Conservation (phyloP, 2,888 invertebrate genomes). For the Amblyjoppa proteus region DNA sequence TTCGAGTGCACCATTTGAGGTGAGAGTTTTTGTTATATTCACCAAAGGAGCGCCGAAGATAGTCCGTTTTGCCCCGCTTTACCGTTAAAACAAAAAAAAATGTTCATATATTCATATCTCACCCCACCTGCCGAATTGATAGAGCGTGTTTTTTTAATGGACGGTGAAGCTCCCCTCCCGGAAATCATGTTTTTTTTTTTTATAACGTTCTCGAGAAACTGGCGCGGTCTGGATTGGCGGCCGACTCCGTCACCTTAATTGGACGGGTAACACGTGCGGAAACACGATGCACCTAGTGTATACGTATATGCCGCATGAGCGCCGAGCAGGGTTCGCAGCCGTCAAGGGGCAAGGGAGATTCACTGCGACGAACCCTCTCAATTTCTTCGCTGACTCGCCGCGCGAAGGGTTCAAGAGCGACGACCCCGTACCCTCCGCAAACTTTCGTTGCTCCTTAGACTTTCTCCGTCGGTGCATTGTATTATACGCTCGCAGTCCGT, state of each 20-base stretch:
- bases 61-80: too few species aligned
- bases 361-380: constrained; percentile 52
- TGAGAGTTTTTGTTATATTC: too few species aligned
- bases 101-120: neutral
- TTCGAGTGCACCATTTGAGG: too few species aligned
- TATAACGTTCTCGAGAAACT: constrained; percentile 30
- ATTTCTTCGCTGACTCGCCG: constrained; percentile 53
- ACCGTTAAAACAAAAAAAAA: too few species aligned
- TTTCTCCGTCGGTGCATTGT: constrained; percentile 20
- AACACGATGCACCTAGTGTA: constrained; percentile 40
- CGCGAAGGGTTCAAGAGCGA: constrained; percentile 48
- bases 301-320: constrained; percentile 25
- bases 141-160: constrained; percentile 43
- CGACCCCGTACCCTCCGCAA: constrained; percentile 29
- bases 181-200: constrained; percentile 18
- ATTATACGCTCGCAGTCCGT: constrained; percentile 1
- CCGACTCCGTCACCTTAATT: constrained; percentile 60
- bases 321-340: constrained; percentile 28
- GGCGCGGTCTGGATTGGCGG: constrained; percentile 21
- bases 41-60: too few species aligned
- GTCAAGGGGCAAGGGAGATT: constrained; percentile 43
- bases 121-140: neutral
- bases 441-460: neutral
- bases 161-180: constrained; percentile 4
- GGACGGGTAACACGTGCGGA: constrained; percentile 65